phyloP scores from a whole-genome alignment of 1,140 invertebrate species.

The Cyphomyrmex costatus region DNA sequence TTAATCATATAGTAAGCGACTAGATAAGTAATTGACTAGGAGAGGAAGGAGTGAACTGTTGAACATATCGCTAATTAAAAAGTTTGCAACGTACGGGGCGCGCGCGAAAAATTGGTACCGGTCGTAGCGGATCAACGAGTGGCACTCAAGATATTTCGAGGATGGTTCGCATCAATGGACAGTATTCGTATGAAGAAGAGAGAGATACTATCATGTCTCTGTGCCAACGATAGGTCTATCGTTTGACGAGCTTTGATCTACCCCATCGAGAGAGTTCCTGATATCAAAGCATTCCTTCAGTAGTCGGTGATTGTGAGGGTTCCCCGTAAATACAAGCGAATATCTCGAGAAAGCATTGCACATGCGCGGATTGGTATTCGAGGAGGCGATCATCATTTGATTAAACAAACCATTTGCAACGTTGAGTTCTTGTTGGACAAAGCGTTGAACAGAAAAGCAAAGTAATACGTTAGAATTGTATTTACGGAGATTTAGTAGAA shows the following conservation, averaged over 20 bases:
- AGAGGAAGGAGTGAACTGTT: slow-evolving; percentile 75
- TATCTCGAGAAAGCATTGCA: background rate
- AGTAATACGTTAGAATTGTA: background rate
- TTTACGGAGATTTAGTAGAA: slow-evolving; percentile 20
- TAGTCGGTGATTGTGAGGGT: slow-evolving; percentile 27
- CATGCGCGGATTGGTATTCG: background rate
- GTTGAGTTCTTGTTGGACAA: background rate
- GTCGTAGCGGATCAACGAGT: slow-evolving; percentile 21
- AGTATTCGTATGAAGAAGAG: background rate
- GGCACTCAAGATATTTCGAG: slow-evolving; percentile 24
- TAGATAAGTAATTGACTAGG: slow-evolving; percentile 72
- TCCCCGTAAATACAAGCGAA: slow-evolving; percentile 5
- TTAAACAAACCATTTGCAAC: background rate
- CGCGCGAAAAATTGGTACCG: slow-evolving; percentile 31
- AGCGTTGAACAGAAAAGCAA: background rate
- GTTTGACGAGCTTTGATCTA: slow-evolving; percentile 28
- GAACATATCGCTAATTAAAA: slow-evolving; percentile 83
- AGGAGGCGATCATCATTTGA: background rate
- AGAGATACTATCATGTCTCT: background rate
- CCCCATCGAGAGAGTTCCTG: slow-evolving; percentile 73
- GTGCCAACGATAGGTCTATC: slow-evolving; percentile 9
- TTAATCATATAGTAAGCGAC: slow-evolving; percentile 77
- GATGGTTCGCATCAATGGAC: slow-evolving; percentile 37
- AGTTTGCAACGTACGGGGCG: slow-evolving; percentile 73
- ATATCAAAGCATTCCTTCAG: slow-evolving; percentile 73